Conservation (phyloP, 2,888 invertebrate species). For the Tetheella fluctuosa region DNA sequence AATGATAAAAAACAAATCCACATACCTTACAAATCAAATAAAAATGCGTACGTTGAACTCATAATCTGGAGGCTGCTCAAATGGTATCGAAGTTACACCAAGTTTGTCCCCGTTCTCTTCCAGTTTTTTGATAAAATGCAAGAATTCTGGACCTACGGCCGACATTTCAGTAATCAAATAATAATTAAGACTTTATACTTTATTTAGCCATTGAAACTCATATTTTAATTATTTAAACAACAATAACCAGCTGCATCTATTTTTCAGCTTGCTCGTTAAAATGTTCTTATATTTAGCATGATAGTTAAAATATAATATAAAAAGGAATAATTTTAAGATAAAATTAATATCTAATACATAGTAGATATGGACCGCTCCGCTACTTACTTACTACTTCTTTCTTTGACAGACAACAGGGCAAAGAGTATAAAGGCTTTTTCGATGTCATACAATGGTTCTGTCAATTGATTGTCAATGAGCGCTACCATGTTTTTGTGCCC, state of each 20-base stretch:
- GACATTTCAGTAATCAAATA: slow-evolving; percentile 52
- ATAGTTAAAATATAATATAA: neutral
- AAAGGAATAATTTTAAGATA: neutral
- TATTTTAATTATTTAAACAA: too few species aligned
- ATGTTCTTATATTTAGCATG: neutral
- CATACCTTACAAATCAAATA: neutral
- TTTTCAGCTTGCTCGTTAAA: neutral
- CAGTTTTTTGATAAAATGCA: slow-evolving; percentile 68
- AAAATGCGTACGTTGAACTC: slow-evolving; percentile 67
- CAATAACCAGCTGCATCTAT: neutral
- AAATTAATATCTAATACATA: neutral
- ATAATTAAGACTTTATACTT: neutral
- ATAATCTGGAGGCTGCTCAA: slow-evolving; percentile 68
- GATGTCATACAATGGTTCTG: too few species aligned
- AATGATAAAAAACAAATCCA: slow-evolving; percentile 8
- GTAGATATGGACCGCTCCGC: neutral
- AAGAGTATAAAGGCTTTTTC: too few species aligned
- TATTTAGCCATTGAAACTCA: slow-evolving; percentile 7
- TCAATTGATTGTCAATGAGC: too few species aligned
- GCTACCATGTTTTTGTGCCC: too few species aligned
- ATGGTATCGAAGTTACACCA: slow-evolving; percentile 45
- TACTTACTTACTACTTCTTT: too few species aligned
- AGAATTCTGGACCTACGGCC: slow-evolving; percentile 68
- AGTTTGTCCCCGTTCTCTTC: slow-evolving; percentile 77
- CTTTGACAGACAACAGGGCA: too few species aligned